Evolutionary conservation across 2,797 vertebrate species (phyloP).

Genomic region (Mustela erminea): DNA sequence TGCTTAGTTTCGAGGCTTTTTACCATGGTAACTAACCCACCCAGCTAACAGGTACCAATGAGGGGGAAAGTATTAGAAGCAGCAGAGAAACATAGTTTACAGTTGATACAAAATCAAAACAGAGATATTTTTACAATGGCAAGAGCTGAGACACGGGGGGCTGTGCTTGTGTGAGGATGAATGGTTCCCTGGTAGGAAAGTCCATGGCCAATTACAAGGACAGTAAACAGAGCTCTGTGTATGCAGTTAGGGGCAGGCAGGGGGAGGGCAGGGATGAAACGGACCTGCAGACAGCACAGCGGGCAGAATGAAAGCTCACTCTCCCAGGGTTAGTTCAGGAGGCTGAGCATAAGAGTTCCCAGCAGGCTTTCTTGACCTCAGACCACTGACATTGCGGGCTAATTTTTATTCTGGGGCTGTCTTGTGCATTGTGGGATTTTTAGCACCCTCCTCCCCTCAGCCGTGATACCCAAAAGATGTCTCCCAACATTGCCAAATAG

Average conservation of each 20-base stretch:
- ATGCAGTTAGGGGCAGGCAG: neutral
- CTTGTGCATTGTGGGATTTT: neutral
- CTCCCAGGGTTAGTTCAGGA: neutral
- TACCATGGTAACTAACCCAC: neutral
- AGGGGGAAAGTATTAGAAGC: neutral
- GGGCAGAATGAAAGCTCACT: neutral
- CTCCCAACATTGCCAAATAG: neutral
- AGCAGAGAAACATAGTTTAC: neutral
- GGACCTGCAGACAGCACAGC: accelerated
- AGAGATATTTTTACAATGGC: neutral
- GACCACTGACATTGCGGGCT: too few species aligned
- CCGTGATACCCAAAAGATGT: neutral
- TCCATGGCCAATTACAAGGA: neutral
- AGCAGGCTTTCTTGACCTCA: neutral
- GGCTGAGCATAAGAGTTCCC: neutral
- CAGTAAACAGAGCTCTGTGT: neutral
- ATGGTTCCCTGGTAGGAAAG: neutral
- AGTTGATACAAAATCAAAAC: neutral
- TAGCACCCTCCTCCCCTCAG: neutral
- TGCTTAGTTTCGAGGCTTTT: neutral
- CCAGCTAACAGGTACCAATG: neutral
- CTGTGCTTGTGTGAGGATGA: neutral
- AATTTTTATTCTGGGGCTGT: neutral
- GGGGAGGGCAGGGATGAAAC: too few species aligned
- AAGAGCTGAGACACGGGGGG: neutral